Base-by-base conservation (phyloP, 2,113 vertebrate species). In the Rhegmatorhina hoffmannsi region DNA sequence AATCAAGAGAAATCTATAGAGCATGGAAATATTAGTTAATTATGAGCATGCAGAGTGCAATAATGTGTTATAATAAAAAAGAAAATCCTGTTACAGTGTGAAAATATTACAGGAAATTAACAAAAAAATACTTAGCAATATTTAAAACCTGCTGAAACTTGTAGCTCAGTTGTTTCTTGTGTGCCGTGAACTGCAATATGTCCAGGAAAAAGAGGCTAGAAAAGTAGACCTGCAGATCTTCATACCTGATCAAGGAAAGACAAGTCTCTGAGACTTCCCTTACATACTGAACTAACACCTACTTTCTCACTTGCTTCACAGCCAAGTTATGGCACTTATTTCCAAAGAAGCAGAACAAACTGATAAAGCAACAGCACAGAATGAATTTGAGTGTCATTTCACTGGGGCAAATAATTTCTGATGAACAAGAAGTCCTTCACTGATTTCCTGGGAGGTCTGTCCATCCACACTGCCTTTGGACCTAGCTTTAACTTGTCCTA, bases 131-230 rank as follows among this genome's bases (percentile, higher is more conserved):
- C 82, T 94, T 93, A 79, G 24, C 24, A 87, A 91, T 91, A 87
- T 93, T 82, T 92, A 76, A 96, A 93, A 66, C 15, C 18, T 76
- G 49, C 20, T 77, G 58, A 84, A 92, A 68, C 62, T 84, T 95
- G 44, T 55, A 78, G 46, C 47, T 87, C 52, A 89, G 53, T 88
- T 83, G 31, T 75, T 95, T 77, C 87, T 88, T 81, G 38, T 33
- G 44, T 80, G 43, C 82, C 97, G 76, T 96, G 96, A 97, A 97
- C 67, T 93, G 63, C 90, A 96, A 28, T 93, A 94, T 78, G 70
- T 95, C 74, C 73, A 95, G 81, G 91, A 97, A 97, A 97, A 96
- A 95, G 69, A 92, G 67, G 59, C 85, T 97, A 64, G 77, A 93
- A 73, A 96, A 59, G 47, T 24, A 95, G 87, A 96, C 91, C 56